Base-by-base conservation (phyloP, 2,113 vertebrate species). In the Progne subis region DNA sequence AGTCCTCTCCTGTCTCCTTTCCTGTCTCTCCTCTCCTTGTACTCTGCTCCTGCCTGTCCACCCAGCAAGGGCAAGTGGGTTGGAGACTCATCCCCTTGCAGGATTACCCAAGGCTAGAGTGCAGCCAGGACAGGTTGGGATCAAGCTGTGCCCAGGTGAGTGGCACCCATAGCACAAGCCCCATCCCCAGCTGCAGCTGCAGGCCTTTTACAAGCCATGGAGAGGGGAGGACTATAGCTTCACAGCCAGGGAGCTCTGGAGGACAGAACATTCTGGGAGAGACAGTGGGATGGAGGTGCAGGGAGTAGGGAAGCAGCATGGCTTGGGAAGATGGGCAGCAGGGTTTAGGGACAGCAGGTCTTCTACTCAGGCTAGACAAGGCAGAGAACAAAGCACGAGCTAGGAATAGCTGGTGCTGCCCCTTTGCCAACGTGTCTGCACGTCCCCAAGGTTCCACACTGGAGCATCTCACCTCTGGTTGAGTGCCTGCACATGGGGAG, bases 401-500 rank as follows among this genome's bases (percentile, higher is more conserved):
- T 81, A 80, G 52, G 47, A 89, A 59, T 0, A 7, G 34, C 32
- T 20, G 1, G 10, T 44, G 46, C 50, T 69, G 60, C 19, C n/a
- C 14, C 18, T 59, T 53, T 60, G 71, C 57, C 46, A 46, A 49
- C 21, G 6, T 1, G 3, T 70, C 68, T 63, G 28, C 15, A 12
- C 41, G 29, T 49, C 34, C 29, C 63, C 49, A 20, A 6, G 1
- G 46, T 57, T 85, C 65, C 46, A 25, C 50, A n/a, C 34, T 0
- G 0, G n/a, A 90, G 21, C 44, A 25, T n/a, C 46, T 37, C 67
- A 94, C 49, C 67, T 85, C 78, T 46, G 37, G 24, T 41, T 82
- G 44, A 71, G 21, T 1, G 2, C 19, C 47, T 56, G 29, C 5
- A 12, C 29, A 6, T 2, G 8, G 59, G 6, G 20, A 34, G 0